Base-by-base conservation (phyloP, 1,140 invertebrate genomes). In the Periplaneta americana region DNA sequence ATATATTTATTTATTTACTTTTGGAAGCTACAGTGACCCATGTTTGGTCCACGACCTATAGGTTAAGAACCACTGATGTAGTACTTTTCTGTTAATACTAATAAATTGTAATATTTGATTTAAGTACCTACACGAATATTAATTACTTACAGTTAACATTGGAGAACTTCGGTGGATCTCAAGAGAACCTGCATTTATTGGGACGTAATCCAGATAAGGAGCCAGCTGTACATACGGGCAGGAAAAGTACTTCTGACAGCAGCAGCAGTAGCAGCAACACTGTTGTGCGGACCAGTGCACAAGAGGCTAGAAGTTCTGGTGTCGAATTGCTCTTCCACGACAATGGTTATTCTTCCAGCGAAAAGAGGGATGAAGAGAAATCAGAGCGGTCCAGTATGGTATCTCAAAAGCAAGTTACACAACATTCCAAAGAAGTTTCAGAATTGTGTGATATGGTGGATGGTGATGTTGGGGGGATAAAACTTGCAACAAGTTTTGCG, bases 151-250 rank as follows among this genome's bases (percentile, higher is more conserved):
- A 97, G 87, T 88, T 98, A 82, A 97, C 96, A 0, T 94, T 97
- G 35, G 96, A 98, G 89, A 97, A 98, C 88, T 97, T 98, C 88
- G 96, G 96, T 35, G 96, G 95, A 76, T 95, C 93, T 84, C 95
- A 96, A 90, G 95, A 95, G 86, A 92, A 94, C 85, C 88, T 91
- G 85, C 92, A 90, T 86, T 91, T 91, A 84, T 91, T 91, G 84
- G 91, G 90, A 57, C 90, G 90, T 84, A 94, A 96, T 90, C 94
- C 95, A 0, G 95, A 96, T 87, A 96, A 96, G 87, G 94, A 93
- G 83, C 87, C 92, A 4, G 92, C 90, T 15, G 88, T 90, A 34
- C 91, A 92, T 81, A 86, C 90, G 28, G 91, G 90, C 15, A 79
- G 28, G 17, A 79, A 75, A 34, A 74, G 11, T 33, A 15, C 57